Evolutionary conservation across 2,888 invertebrate species (phyloP), one percentile per base, ranked within the genome.

Genomic region (Aromia moschata): DNA sequence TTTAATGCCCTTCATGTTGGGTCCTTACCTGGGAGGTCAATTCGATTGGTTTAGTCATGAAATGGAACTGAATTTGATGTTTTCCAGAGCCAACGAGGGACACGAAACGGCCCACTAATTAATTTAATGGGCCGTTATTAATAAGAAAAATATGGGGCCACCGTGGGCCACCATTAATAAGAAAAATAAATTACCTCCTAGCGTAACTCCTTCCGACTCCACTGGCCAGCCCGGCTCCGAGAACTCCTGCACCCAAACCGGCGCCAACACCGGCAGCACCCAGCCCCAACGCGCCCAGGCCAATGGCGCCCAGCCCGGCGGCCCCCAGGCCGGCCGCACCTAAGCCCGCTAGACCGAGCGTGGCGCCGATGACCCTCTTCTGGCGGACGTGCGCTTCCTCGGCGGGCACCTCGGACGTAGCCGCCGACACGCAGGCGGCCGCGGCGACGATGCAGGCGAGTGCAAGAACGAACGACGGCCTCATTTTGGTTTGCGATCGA

Each of bases 311-410:
- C 11, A 67, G 5, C 9, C 58, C 66, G 25, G 62, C 67, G 1
- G 56, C 67, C 1, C 65, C 68, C 2, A 68, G n/a, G n/a, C 43
- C 62, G 7, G 59, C 68, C 2, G 61, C 61, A 20, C 66, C 69
- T 20, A 67, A 46, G 3, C 54, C 62, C 11, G 58, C 62, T 15
- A 58, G 55, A 4, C 59, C 64, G 0, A 60, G 33, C 11, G 55
- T 41, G 2, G 45, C 45, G n/a, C 58, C 60, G 17, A 60, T 62
- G n/a, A 60, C 51, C 18, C 65, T 56, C 37, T 63, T 66, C 30
- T 63, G 45, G 9, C 63, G 45, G n/a, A 38, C 47, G n/a, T 45
- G 20, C 16, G 57, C 54, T 1, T 56, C 41, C 2, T 25, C n/a
- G 4, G n/a, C 16, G 45, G 58, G 63, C 1, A 61, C 31, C 7